A percentile compares a stretch with the other conserved stretches of the same genome.
Conservation (phyloP, 1,140 invertebrate genomes). For the Manduca sexta region DNA sequence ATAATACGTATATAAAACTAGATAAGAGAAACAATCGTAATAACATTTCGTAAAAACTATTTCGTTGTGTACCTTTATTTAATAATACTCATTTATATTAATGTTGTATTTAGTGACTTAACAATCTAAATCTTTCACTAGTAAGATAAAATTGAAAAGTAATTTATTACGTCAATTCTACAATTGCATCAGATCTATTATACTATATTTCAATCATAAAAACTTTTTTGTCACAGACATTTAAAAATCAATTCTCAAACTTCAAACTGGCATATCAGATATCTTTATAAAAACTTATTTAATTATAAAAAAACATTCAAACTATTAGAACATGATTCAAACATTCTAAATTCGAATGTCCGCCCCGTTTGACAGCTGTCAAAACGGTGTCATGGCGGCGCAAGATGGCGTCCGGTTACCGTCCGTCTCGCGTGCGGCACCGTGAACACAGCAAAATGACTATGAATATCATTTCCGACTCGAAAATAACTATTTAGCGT, state of each 20-base stretch:
- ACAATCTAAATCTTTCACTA: too few relatives aligned
- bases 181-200: too few relatives aligned
- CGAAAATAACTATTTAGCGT: constrained; percentile 32
- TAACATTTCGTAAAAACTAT: too few relatives aligned
- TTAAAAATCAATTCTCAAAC: background rate
- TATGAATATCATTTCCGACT: constrained; percentile 47
- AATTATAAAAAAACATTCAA: constrained; percentile 6
- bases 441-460: constrained; percentile 44
- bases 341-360: constrained; percentile 54
- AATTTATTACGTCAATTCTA: too few relatives aligned
- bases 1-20: too few relatives aligned
- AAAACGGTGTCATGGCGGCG: constrained; percentile 50
- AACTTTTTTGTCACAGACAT: too few relatives aligned
- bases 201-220: too few relatives aligned
- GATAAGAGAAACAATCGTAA: too few relatives aligned
- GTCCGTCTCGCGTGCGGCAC: constrained; percentile 33
- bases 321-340: constrained; percentile 23
- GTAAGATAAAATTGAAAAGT: too few relatives aligned
- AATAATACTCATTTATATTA: too few relatives aligned
- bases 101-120: too few relatives aligned
- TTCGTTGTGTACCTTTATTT: too few relatives aligned
- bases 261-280: background rate
- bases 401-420: constrained; percentile 59
- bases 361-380: constrained; percentile 51
- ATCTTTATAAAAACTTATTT: background rate